A percentile compares a stretch with the other conserved stretches of the same genome.
Conservation (phyloP, 1,140 invertebrate species). For the Pseudomyrmex sp. region DNA sequence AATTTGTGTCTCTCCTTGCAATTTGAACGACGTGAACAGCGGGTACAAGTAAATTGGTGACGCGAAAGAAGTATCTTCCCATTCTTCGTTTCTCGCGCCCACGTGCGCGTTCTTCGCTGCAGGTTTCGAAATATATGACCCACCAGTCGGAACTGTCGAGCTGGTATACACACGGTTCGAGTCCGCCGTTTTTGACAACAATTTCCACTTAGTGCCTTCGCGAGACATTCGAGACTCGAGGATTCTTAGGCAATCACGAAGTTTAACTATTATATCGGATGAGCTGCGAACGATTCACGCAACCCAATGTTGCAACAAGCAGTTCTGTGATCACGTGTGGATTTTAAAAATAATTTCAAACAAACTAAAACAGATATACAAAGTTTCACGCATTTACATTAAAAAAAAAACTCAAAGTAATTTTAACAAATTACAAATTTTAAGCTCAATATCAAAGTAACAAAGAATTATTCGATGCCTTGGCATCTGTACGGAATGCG, state of each 20-base stretch:
- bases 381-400: background rate
- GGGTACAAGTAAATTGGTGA: slow-evolving; percentile 47
- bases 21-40: slow-evolving; percentile 35
- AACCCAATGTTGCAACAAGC: slow-evolving; percentile 57
- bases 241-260: slow-evolving; percentile 36
- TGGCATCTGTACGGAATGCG: no score
- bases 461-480: no score
- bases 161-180: slow-evolving; percentile 63
- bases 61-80: slow-evolving; percentile 49
- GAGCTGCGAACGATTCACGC: slow-evolving; percentile 49
- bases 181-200: slow-evolving; percentile 83
- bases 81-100: slow-evolving; percentile 60
- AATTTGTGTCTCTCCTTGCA: background rate
- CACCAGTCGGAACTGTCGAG: slow-evolving; percentile 63
- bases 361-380: no score
- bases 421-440: no score
- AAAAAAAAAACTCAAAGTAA: background rate
- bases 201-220: slow-evolving; percentile 85
- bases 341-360: background rate
- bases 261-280: slow-evolving; percentile 59
- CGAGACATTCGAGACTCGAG: slow-evolving; percentile 77
- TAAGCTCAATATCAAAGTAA: no score
- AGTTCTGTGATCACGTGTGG: background rate
- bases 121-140: slow-evolving; percentile 70
- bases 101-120: slow-evolving; percentile 63